Base-by-base conservation (phyloP, 2,888 invertebrate genomes). In the Pyrochroa serraticornis region DNA sequence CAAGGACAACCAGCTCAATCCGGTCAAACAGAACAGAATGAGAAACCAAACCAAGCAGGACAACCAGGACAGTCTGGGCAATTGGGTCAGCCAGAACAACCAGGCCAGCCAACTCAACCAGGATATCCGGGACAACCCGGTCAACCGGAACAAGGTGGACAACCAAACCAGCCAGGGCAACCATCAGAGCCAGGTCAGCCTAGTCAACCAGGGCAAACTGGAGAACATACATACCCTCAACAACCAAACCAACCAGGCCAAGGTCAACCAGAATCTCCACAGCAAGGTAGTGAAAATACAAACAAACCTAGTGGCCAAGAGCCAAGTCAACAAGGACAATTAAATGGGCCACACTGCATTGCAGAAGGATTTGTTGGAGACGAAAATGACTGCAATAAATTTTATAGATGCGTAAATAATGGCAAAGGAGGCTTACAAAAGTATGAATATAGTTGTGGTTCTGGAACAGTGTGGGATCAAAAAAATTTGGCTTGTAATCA, bases 391-490 rank as follows among this genome's bases (percentile, higher is more conserved):
- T 92, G 92, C 71, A 85, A 82, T 58, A 89, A 87, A 74, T 92
- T 92, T 79, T 90, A 90, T 73, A 83, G 91, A 64, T 92, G 92
- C 77, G 90, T 91, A 13, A 80, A 82, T 55, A 82, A 84, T 71
- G 86, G 84, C 0, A 79, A 82, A 30, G 84, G 84, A 58, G 81
- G 82, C 2, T 89, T 81, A 67, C 85, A 79, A 42, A 86, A 84
- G 77, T 87, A 88, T 72, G 87, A 90, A 60, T 92, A 90, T 74
- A 80, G 80, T 8, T 92, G 92, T 75, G 88, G 87, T 2, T 84
- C 87, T 50, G 91, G 90, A 45, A 92, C 92, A 3, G 87, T 89
- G 32, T 92, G 92, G 91, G 90, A 91, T 78, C 83, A 85, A 54
- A 79, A 82, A 47, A 78, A 85, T 56, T 81, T 85, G 72, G 84